These are phyloP conservation scores for Drosophila maculinotata DNA, from an alignment of 2,888 invertebrate species.

Conservation along the genomic window DNA sequence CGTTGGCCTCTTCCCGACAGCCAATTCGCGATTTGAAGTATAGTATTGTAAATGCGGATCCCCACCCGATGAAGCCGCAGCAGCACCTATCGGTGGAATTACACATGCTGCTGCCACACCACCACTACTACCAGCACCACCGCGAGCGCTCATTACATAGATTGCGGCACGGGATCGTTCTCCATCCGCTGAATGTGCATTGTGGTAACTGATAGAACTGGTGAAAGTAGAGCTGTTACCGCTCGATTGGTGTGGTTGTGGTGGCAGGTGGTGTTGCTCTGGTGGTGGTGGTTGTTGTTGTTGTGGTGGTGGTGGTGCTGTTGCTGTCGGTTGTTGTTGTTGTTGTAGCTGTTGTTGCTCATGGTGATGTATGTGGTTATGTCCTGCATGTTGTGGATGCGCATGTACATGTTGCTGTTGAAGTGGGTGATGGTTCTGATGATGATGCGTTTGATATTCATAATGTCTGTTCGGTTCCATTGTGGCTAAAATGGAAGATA, in stretches of 20 bases:
- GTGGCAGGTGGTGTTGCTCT: conserved; percentile 21
- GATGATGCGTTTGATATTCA: conserved; percentile 78
- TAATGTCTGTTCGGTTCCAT: conserved; percentile 82
- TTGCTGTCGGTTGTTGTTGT: conserved; percentile 29
- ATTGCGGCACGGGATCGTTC: conserved; percentile 30
- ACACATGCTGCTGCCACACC: conserved; percentile 42
- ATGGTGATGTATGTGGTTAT: conserved; percentile 33
- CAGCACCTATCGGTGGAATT: conserved; percentile 49
- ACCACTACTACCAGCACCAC: conserved; percentile 13
- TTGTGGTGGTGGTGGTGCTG: conserved; percentile 11
- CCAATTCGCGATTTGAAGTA: conserved; percentile 67
- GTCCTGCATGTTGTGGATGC: conserved; percentile 38
- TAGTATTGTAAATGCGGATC: conserved; percentile 73
- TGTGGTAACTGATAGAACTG: conserved; percentile 43
- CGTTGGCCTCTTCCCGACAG: conserved; percentile 51
- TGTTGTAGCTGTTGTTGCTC: conserved; percentile 24
- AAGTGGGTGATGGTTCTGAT: conserved; percentile 40
- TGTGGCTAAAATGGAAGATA: conserved; percentile 47
- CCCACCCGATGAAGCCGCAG: conserved; percentile 39
- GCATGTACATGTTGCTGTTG: conserved; percentile 46
- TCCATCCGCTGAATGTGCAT: conserved; percentile 23
- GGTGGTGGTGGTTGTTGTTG: conserved; percentile 19
- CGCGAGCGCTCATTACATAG: conserved; percentile 46
- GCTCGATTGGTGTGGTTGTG: conserved; percentile 18
- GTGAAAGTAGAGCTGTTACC: conserved; percentile 17